Base-by-base conservation (phyloP, 2,888 invertebrate genomes). In the Brachyptera putata region DNA sequence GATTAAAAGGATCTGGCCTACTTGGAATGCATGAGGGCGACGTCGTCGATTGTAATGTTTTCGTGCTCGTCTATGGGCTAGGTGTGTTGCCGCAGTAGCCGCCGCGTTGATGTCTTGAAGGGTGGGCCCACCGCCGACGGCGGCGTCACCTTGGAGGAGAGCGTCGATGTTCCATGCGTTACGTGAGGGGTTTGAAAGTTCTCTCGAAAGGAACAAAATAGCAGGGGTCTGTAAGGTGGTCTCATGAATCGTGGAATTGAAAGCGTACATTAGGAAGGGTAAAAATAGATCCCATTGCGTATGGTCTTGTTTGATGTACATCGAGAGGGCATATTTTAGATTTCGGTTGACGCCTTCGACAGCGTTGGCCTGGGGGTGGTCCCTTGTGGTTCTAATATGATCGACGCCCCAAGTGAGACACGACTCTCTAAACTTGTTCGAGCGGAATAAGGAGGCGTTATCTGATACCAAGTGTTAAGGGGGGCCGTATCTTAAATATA, bases 81-180 rank as follows among this genome's bases (percentile, higher is more conserved):
- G 18, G 4, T 11, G 43, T 9, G 18, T 43, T 2, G 43, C 43
- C 4, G 43, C 43, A 16, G 21, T 43, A 9, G 43, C 43, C 9
- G 18, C 43, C 2, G 14, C 16, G 14, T 21, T 16, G 2, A 43
- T 21, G 18, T 43, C 43, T 11, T 43, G 14, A 11, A 21, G 18
- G 14, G 43, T 43, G 3, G 2, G 43, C 3, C 21, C 9, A 18
- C 16, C 18, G 16, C 3, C 18, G 3, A 14, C 7, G 18, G 14
- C 18, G 21, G 43, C 4, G 21, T 43, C 43, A 16, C 43, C 43
- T 3, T 43, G 21, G 16, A 43, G 21, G 2, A 43, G 11, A 43
- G 43, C 43, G 18, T 43, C 43, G 18, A 43, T 18, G 14, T 43
- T 14, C 43, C 43, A 43, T 21, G 43, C 16, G 43, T 43, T 43